Evolutionary conservation across 1,140 invertebrate species (phyloP).

Genomic region (Plectrocnemia conspersa): DNA sequence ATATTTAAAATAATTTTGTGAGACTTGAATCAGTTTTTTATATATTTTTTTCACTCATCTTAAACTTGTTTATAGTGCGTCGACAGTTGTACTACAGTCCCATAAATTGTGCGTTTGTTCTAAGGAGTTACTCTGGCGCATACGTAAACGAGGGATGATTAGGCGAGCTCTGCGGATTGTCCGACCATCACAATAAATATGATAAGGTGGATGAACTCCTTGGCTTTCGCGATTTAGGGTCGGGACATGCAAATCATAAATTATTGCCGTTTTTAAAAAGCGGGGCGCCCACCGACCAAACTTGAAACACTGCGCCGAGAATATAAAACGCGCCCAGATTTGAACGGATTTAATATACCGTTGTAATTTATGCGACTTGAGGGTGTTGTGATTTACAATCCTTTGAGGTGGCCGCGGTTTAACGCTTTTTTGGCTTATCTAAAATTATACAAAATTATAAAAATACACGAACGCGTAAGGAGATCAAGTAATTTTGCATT

Average conservation of each 20-base stretch:
- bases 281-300: constrained; percentile 6
- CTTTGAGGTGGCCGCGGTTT: constrained; percentile 3
- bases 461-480: not conserved
- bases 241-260: constrained; percentile 36
- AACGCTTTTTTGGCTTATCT: constrained; percentile 2
- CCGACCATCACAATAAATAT: constrained; percentile 36
- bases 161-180: too few species aligned
- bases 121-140: too few species aligned
- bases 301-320: constrained; percentile 13
- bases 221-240: constrained; percentile 33
- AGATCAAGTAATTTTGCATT: constrained; percentile 1
- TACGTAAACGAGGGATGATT: too few species aligned
- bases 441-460: not conserved
- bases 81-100: too few species aligned
- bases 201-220: constrained; percentile 36
- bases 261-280: constrained; percentile 33
- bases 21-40: too few species aligned
- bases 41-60: too few species aligned
- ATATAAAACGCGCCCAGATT: constrained; percentile 30
- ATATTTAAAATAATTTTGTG: too few species aligned
- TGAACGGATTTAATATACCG: constrained; percentile 33
- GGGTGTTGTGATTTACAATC: constrained; percentile 21
- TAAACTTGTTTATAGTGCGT: too few species aligned
- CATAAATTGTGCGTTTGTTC: too few species aligned
- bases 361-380: constrained; percentile 34